Conservation (phyloP, 2,888 invertebrate species). For the Abrostola tripartita region DNA sequence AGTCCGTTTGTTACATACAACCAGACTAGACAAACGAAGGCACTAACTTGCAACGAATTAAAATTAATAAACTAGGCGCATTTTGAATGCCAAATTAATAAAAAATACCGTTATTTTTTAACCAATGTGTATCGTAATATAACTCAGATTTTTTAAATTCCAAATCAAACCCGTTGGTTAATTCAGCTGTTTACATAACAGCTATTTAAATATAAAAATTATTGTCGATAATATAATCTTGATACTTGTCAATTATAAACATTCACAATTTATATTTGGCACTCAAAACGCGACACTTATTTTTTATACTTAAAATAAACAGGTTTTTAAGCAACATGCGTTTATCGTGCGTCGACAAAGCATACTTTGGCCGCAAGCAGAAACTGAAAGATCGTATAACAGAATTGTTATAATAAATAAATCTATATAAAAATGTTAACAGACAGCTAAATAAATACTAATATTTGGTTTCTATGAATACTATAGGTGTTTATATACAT, state of each 20-base stretch:
- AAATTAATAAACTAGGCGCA: slow-evolving; percentile 18
- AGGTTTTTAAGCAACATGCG: slow-evolving; percentile 27
- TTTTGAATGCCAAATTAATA: slow-evolving; percentile 24
- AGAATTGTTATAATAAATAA: slow-evolving; percentile 29
- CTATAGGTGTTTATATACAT: slow-evolving; percentile 58
- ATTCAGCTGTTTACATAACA: too few species aligned
- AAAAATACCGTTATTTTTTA: background rate
- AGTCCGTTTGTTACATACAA: slow-evolving; percentile 55
- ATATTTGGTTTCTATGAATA: slow-evolving; percentile 77
- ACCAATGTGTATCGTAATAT: background rate
- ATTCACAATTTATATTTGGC: slow-evolving; percentile 25
- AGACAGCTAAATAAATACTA: slow-evolving; percentile 66
- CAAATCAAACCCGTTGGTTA: background rate
- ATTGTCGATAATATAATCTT: slow-evolving; percentile 13
- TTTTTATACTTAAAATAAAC: slow-evolving; percentile 20
- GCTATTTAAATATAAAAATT: background rate
- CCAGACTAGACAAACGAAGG: slow-evolving; percentile 80
- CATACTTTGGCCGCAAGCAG: slow-evolving; percentile 13
- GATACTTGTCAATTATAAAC: slow-evolving; percentile 23
- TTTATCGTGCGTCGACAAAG: slow-evolving; percentile 12
- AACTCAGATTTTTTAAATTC: background rate
- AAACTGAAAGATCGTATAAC: slow-evolving; percentile 19
- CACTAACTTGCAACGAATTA: slow-evolving; percentile 72
- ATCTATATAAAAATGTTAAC: slow-evolving; percentile 37
- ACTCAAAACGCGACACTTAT: slow-evolving; percentile 23